Conservation (phyloP, 2,888 invertebrate species). For the Clivina fossor region DNA sequence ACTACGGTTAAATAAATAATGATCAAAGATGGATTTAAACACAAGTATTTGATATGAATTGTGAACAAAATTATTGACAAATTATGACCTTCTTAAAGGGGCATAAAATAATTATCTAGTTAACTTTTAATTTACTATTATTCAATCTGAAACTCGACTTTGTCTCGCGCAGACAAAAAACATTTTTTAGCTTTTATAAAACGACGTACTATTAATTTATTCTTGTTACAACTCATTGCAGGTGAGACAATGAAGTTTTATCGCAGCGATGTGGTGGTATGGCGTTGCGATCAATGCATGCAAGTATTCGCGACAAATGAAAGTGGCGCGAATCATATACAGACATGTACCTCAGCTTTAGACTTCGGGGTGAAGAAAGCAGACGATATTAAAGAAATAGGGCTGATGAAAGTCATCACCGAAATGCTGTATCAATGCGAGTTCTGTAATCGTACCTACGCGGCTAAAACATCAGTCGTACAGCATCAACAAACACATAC, state of each 20-base stretch:
- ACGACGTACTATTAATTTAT: no score
- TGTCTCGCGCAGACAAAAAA: no score
- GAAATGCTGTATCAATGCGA: conserved; percentile 60
- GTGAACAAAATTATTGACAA: no score
- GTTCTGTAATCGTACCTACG: conserved; percentile 62
- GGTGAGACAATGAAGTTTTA: conserved; percentile 53
- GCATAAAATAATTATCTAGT: no score
- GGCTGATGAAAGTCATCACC: conserved; percentile 48
- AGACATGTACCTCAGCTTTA: conserved; percentile 3
- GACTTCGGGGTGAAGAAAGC: conserved; percentile 4
- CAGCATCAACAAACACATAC: conserved; percentile 53
- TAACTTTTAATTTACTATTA: no score
- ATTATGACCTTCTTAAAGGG: no score
- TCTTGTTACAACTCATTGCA: no score
- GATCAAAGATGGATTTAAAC: no score
- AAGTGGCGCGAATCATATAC: conserved; percentile 25
- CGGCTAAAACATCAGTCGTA: conserved; percentile 55
- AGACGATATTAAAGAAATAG: conserved; percentile 27
- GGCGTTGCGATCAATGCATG: conserved; percentile 52
- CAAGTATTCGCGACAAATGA: conserved; percentile 50
- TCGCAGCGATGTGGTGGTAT: conserved; percentile 52
- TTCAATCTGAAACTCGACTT: no score
- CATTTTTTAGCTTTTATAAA: no score
- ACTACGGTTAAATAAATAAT: no score
- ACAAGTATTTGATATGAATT: no score